phyloP scores from a whole-genome alignment of 1,140 invertebrate genomes.

The Trypoxylus dichotomus region DNA sequence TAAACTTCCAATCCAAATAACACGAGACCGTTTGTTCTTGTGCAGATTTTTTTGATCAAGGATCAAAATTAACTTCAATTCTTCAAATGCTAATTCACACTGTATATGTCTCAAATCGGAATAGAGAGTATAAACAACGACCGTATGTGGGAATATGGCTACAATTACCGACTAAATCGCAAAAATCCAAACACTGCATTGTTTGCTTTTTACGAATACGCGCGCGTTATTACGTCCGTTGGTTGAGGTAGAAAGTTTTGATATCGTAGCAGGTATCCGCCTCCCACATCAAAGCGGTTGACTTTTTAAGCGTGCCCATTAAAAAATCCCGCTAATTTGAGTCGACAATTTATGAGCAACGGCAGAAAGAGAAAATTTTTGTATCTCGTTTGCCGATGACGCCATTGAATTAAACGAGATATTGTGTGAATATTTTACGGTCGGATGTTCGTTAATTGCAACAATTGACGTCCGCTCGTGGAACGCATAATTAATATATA shows the following conservation, averaged over 20 bases:
- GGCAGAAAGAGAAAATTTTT: background rate
- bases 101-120: background rate
- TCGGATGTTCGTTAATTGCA: background rate
- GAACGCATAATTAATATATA: background rate
- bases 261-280: background rate
- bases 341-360: background rate
- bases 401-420: conserved; percentile 17
- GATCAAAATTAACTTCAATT: no score
- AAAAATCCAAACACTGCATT: background rate
- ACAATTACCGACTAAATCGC: background rate
- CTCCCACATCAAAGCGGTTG: background rate
- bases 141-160: background rate
- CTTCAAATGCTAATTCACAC: no score
- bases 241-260: background rate
- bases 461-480: background rate
- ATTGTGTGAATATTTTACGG: conserved; percentile 15
- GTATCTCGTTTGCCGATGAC: background rate
- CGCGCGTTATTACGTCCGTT: background rate
- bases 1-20: no score
- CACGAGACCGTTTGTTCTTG: no score
- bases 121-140: background rate
- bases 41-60: no score
- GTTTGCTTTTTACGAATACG: background rate
- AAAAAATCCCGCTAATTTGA: conserved; percentile 1
- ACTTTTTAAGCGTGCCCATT: background rate